Base-by-base conservation (phyloP, 2,113 vertebrate genomes). In the Onychorhynchus coronatus region DNA sequence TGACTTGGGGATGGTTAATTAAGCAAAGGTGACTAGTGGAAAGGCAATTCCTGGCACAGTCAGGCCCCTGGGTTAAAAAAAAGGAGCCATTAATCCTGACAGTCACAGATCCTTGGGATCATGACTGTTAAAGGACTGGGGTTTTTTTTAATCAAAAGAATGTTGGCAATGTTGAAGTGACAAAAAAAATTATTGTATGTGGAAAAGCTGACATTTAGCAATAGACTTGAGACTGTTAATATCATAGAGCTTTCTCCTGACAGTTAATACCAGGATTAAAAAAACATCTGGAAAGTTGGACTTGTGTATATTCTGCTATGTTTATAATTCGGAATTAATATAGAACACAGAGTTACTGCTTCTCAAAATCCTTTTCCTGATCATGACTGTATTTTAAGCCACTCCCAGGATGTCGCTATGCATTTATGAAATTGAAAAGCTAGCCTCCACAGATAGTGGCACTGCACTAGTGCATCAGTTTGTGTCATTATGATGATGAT, bases 291-390 rank as follows among this genome's bases (percentile, higher is more conserved):
- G 75, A 84, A 96, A 88, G 83, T 56, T 91, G 79, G 72, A 81
- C 75, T 88, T 77, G 63, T 81, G 20, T 90, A 61, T 52, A 74
- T 91, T 71, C 55, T 91, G 58, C 72, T 80, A 50, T 73, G 82
- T 91, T 97, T 95, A 84, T 89, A 70, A 85, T 61, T 95, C 65
- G 87, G 88, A 95, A 88, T 86, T 85, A 94, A 84, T 78, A 90
- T 37, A 89, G 88, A 94, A 84, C 39, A 63, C 33, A 33, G 88
- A 76, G 67, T 28, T 44, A 46, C 23, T 63, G 41, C 88, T 92
- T 92, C 84, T 61, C 56, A 72, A 89, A 95, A 92, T 74, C 76
- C 88, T 65, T 94, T 84, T 86, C 81, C 90, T 86, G 72, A 19
- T 59, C 0, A 0, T 55, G 80, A 68, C 68, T 61, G 44, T 65